Base-by-base conservation (phyloP, 2,888 invertebrate genomes). In the Microdon myrmicae region DNA sequence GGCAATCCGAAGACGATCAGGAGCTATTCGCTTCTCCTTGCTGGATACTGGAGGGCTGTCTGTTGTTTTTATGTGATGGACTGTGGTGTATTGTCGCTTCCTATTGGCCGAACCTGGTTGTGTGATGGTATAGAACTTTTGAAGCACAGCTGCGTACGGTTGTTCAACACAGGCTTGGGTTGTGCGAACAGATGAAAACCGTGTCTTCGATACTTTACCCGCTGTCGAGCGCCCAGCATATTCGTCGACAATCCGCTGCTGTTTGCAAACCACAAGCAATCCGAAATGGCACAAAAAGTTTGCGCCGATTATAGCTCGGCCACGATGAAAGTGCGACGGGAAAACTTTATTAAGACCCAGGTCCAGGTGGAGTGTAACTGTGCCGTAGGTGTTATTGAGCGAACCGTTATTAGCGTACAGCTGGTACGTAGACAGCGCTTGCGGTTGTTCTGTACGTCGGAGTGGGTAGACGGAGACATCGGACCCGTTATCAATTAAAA, bases 401-500 rank as follows among this genome's bases (percentile, higher is more conserved):
- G 47, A 48, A 34, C 53, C 53, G 4, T 53, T 53, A 0, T 28
- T 37, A 7, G 53, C 44, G 1, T 20, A 41, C 3, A 47, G n/a
- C 16, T 47, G 28, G 29, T 47, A 29, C 2, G 28, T 19, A 3
- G 34, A 3, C 10, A 25, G 25, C 2, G 8, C 19, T 12, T 25
- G 23, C 17, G 25, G 26, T 44, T 16, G 2, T 12, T 34, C 4
- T 2, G 12, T 19, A n/a, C 32, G 25, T n/a, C 28, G 39, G 16
- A 10, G 4, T 17, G 39, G 51, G 32, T 53, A 31, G 3, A 55
- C 45, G 6, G 44, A 61, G 8, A 56, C 56, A 35, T 45, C 51
- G 3, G 51, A 64, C 3, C 49, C 41, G 10, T 41, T 48, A n/a
- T 53, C 59, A 32, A 51, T 23, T 7, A 45, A 16, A 34, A 61